Conservation (phyloP, 2,888 invertebrate species). For the Volucella zonaria region DNA sequence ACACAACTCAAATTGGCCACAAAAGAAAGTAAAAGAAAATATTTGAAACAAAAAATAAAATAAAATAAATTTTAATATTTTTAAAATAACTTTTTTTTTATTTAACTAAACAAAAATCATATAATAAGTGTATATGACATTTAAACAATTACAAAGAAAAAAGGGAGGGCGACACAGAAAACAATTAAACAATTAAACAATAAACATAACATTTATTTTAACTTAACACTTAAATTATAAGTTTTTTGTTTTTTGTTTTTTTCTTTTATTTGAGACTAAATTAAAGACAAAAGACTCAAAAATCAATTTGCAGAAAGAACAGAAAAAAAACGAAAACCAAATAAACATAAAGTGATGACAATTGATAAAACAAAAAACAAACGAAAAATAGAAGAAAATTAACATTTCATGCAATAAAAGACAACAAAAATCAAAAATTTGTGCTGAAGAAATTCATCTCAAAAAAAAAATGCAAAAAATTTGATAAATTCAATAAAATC, state of each 20-base stretch:
- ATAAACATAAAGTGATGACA: neutral
- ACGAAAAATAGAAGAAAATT: conserved; percentile 1
- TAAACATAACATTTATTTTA: conserved; percentile 26
- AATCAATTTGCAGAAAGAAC: conserved; percentile 8
- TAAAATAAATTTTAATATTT: conserved; percentile 59
- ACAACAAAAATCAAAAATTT: conserved; percentile 37
- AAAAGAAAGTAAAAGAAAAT: neutral
- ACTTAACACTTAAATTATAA: conserved; percentile 15
- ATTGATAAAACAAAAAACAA: neutral
- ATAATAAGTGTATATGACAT: conserved; percentile 32
- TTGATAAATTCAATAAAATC: neutral
- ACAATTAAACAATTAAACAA: conserved; percentile 53
- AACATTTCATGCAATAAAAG: conserved; percentile 23
- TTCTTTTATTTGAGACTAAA: neutral
- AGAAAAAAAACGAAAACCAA: conserved; percentile 5
- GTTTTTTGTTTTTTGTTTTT: neutral
- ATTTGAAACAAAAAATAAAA: conserved; percentile 51
- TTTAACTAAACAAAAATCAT: conserved; percentile 68
- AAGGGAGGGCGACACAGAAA: conserved; percentile 35
- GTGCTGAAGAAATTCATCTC: conserved; percentile 48
- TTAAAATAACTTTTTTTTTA: conserved; percentile 47
- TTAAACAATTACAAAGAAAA: conserved; percentile 27
- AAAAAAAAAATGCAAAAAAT: conserved; percentile 7
- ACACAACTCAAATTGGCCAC: neutral
- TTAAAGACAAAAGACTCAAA: conserved; percentile 8